Conservation (phyloP, 2,113 vertebrate genomes). For the Natator depressus region DNA sequence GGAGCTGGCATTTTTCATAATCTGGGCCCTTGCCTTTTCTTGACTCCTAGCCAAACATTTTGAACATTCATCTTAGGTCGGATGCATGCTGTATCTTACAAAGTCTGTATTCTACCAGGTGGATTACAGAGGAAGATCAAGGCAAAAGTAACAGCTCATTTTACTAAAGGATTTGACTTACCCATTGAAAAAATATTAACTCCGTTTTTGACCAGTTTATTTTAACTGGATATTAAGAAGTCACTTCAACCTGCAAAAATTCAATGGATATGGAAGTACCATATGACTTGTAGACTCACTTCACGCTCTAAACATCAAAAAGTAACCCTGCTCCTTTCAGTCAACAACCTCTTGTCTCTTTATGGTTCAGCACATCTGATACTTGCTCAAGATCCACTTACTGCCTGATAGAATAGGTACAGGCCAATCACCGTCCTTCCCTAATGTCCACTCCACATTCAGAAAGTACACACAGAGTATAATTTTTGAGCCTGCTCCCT, state of each 20-base stretch:
- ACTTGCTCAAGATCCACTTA: neutral
- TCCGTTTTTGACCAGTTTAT: neutral
- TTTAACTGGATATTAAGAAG: neutral
- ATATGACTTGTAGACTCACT: neutral
- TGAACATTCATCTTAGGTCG: neutral
- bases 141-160: neutral
- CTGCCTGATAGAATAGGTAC: neutral
- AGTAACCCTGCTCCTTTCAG: neutral
- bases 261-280: neutral
- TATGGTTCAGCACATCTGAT: neutral
- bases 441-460: conserved; percentile 9
- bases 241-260: neutral
- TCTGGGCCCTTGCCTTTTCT: neutral
- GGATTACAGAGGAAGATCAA: neutral
- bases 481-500: neutral
- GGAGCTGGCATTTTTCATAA: neutral
- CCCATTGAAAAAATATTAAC: neutral
- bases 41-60: neutral
- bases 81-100: neutral
- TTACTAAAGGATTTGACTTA: neutral
- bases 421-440: conserved; percentile 31
- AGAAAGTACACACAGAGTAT: neutral
- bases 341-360: neutral
- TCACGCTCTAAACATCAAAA: neutral
- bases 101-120: neutral